A percentile compares a stretch with the other conserved stretches of the same genome.
phyloP scores from a whole-genome alignment of 1,140 invertebrate species.

The Homarus americanus region DNA sequence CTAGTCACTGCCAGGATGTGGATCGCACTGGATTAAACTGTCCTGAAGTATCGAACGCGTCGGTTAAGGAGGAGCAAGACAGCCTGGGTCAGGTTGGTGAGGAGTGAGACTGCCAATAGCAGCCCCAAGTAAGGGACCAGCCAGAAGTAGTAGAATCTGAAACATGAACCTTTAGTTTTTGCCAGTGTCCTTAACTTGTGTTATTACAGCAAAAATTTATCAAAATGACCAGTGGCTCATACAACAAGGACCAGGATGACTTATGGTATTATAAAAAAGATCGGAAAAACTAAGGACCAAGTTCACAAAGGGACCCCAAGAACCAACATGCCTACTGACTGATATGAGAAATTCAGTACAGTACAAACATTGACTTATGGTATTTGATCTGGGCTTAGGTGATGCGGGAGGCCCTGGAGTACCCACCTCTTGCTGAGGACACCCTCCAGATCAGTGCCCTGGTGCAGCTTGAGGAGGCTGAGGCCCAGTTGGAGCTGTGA shows the following conservation, averaged over 20 bases:
- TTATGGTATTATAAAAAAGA: too few relatives aligned
- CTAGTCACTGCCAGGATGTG: not conserved
- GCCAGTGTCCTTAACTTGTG: too few relatives aligned
- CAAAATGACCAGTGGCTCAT: too few relatives aligned
- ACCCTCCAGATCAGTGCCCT: constrained; percentile 58
- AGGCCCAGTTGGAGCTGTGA: constrained; percentile 56
- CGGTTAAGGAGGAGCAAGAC: not conserved
- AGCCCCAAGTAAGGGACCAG: constrained; percentile 19
- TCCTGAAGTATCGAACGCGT: not conserved
- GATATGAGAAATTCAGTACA: too few relatives aligned
- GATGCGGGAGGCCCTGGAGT: not conserved
- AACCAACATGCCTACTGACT: too few relatives aligned
- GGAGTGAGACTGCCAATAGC: constrained; percentile 26
- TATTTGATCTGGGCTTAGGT: too few relatives aligned
- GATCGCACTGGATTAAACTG: not conserved
- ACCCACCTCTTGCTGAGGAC: constrained; percentile 61
- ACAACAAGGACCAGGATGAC: too few relatives aligned
- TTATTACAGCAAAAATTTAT: too few relatives aligned
- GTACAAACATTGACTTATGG: too few relatives aligned
- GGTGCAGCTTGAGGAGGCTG: constrained; percentile 45
- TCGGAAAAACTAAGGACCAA: too few relatives aligned
- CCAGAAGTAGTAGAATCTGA: constrained; percentile 55
- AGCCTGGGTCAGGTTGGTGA: constrained; percentile 22
- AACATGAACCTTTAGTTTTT: too few relatives aligned
- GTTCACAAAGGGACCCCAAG: too few relatives aligned